A percentile compares a stretch with the other conserved stretches of the same genome.
These are phyloP conservation scores for Amphipoea oculea DNA, from an alignment of 2,888 invertebrate genomes.

Conservation along the genomic window DNA sequence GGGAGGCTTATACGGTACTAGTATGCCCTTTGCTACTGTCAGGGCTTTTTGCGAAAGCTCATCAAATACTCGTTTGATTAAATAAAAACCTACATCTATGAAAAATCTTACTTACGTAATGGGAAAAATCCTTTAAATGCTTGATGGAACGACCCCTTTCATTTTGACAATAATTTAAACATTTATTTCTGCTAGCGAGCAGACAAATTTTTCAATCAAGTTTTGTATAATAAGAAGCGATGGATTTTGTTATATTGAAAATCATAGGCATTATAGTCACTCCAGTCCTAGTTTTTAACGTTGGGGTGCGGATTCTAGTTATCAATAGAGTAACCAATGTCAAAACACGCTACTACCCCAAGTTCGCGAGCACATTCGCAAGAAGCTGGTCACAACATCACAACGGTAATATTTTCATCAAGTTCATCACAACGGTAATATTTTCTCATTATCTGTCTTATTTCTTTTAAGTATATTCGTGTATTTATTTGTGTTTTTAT, in stretches of 20 bases:
- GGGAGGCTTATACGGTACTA: not conserved
- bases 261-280: too few species aligned
- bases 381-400: too few species aligned
- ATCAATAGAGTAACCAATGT: not conserved
- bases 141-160: not conserved
- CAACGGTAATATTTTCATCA: too few species aligned
- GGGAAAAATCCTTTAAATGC: not conserved
- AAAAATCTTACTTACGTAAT: not conserved
- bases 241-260: not conserved
- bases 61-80: not conserved
- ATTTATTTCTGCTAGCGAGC: not conserved
- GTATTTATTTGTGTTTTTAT: not conserved
- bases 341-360: not conserved
- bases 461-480: not conserved
- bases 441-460: not conserved
- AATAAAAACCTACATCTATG: not conserved
- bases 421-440: too few species aligned
- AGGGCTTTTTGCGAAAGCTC: not conserved
- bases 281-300: not conserved
- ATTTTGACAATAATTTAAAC: not conserved
- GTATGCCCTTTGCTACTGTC: not conserved
- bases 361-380: too few species aligned
- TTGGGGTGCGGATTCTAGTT: not conserved
- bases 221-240: not conserved
- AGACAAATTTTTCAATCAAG: not conserved